Conservation (phyloP, 2,113 vertebrate genomes). For the Prietella phreatophila region DNA sequence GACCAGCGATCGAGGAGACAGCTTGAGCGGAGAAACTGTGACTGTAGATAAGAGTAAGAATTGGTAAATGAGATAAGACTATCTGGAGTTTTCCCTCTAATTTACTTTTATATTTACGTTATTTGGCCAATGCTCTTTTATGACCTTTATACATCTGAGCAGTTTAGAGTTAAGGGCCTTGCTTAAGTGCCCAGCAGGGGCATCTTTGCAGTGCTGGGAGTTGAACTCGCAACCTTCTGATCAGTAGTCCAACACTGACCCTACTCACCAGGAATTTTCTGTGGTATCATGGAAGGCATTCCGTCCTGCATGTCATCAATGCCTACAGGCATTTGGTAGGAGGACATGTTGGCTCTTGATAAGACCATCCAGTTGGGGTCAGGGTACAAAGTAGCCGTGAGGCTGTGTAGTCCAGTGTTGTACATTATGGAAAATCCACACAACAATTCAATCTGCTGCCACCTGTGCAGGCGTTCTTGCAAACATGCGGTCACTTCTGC, state of each 20-base stretch:
- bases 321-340: slow-evolving; percentile 80
- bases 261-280: slow-evolving; percentile 62
- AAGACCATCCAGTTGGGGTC: slow-evolving; percentile 84
- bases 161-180: neutral
- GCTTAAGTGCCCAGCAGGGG: neutral
- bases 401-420: slow-evolving; percentile 84
- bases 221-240: neutral
- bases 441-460: slow-evolving; percentile 93
- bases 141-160: too few relatives aligned
- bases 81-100: neutral
- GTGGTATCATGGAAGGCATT: slow-evolving; percentile 55
- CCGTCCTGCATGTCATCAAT: slow-evolving; percentile 86
- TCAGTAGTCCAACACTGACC: too few relatives aligned
- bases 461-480: slow-evolving; percentile 91
- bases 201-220: neutral
- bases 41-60: slow-evolving; percentile 11
- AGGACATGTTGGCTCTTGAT: slow-evolving; percentile 79
- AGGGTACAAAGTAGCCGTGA: slow-evolving; percentile 89
- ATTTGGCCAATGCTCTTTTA: neutral
- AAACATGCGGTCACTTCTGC: slow-evolving; percentile 90
- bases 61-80: neutral
- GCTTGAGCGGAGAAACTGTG: slow-evolving; percentile 61
- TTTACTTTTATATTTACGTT: neutral
- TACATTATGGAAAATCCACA: slow-evolving; percentile 90
- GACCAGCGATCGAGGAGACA: slow-evolving; percentile 64